Evolutionary conservation across 2,113 vertebrate genomes (phyloP).

Genomic region (Apeltes quadracus): DNA sequence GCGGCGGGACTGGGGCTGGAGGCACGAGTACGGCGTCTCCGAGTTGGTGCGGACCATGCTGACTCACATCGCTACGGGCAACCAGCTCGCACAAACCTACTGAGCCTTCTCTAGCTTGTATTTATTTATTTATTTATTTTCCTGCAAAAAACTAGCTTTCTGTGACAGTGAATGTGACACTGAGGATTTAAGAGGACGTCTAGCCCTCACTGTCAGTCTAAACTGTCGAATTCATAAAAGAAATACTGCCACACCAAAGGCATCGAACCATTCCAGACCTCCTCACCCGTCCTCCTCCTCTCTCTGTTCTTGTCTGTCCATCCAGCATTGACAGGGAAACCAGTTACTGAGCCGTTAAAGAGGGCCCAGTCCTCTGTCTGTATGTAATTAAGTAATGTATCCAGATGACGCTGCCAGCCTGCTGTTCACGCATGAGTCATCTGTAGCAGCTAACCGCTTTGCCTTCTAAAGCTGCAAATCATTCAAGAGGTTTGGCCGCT

Average conservation of each 20-base stretch:
- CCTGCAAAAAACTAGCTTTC: background rate
- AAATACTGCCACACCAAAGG: background rate
- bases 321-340: background rate
- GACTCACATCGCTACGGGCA: constrained; percentile 14
- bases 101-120: constrained; percentile 16
- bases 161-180: background rate
- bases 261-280: constrained; percentile 3
- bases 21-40: constrained; percentile 87
- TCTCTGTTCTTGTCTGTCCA: background rate
- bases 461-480: background rate
- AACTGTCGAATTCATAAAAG: background rate
- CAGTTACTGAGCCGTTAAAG: background rate
- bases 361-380: background rate
- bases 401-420: constrained; percentile 6
- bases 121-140: background rate
- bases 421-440: background rate
- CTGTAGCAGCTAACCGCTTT: constrained; percentile 6
- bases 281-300: background rate
- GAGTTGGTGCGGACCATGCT: constrained; percentile 90
- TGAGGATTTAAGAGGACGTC: background rate
- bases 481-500: background rate
- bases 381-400: background rate
- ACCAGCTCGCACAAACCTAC: constrained; percentile 17
- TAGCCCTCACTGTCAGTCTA: background rate
- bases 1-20: constrained; percentile 91